Evolutionary conservation across 92 coral and sea anemone species (phyloP).

Genomic region (Siderastrea radians): DNA sequence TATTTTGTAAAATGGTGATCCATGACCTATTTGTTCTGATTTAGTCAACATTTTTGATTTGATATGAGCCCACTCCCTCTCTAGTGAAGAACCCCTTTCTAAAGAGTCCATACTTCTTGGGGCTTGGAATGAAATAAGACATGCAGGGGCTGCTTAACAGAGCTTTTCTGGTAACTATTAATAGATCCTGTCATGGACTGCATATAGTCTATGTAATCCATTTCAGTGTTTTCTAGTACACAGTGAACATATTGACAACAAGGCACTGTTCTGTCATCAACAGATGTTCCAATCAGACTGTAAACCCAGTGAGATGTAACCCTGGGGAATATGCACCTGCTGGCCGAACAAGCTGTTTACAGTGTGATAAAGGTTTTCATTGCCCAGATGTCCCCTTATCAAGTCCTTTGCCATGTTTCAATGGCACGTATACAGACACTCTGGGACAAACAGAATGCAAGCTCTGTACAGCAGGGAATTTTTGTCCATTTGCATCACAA

Average conservation of each 20-base stretch:
- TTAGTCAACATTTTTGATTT: no score
- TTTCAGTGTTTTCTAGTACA: background rate
- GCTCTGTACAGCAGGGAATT: conserved; percentile 82
- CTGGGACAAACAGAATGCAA: conserved; percentile 77
- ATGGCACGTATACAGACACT: conserved; percentile 82
- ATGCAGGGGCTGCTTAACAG: background rate
- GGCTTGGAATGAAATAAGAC: no score
- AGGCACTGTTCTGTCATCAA: conserved; percentile 1
- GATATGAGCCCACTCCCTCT: no score
- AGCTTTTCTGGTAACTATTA: background rate
- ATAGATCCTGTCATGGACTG: no score
- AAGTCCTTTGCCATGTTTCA: conserved; percentile 78
- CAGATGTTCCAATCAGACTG: conserved; percentile 85
- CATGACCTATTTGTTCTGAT: no score
- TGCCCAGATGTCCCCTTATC: conserved; percentile 80
- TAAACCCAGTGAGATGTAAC: conserved; percentile 77
- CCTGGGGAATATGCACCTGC: conserved; percentile 86
- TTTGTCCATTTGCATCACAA: conserved; percentile 79
- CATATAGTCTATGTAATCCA: background rate
- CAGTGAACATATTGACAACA: background rate
- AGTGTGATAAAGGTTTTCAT: conserved; percentile 79
- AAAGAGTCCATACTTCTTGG: no score
- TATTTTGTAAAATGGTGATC: no score
- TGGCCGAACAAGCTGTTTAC: conserved; percentile 74
- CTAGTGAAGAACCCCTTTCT: no score